A percentile compares a stretch with the other conserved stretches of the same genome.
These are phyloP conservation scores for Oriolus oriolus DNA, from an alignment of 2,113 vertebrate genomes.

Conservation along the genomic window DNA sequence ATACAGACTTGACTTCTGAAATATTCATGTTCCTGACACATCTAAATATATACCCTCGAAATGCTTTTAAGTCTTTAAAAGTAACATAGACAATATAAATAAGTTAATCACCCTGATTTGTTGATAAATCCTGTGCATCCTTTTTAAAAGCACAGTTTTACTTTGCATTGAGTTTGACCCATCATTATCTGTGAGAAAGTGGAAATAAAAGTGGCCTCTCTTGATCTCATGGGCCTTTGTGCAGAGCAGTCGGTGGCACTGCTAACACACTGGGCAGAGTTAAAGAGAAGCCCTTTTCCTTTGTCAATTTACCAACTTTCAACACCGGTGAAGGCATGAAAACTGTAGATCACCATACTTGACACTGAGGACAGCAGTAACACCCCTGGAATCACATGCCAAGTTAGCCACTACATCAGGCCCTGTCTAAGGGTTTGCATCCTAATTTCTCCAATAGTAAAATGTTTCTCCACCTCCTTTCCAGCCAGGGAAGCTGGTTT, in stretches of 20 bases:
- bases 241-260: neutral
- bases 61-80: constrained; percentile 6
- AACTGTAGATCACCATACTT: neutral
- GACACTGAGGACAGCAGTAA: neutral
- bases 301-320: neutral
- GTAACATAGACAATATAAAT: neutral
- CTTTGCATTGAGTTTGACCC: neutral
- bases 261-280: neutral
- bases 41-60: neutral
- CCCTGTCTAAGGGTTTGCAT: neutral
- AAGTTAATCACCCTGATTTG: neutral
- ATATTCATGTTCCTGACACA: neutral
- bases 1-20: constrained; percentile 6
- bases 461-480: neutral
- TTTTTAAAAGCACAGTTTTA: neutral
- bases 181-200: neutral
- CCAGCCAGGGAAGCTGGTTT: neutral
- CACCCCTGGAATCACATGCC: neutral
- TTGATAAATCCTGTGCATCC: neutral
- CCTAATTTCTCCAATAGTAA: neutral
- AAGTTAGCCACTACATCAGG: neutral
- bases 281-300: neutral
- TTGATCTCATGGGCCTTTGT: neutral
- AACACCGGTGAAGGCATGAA: neutral
- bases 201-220: neutral